These are phyloP conservation scores for Melipona bicolor DNA, from an alignment of 2,888 invertebrate genomes.

Conservation along the genomic window DNA sequence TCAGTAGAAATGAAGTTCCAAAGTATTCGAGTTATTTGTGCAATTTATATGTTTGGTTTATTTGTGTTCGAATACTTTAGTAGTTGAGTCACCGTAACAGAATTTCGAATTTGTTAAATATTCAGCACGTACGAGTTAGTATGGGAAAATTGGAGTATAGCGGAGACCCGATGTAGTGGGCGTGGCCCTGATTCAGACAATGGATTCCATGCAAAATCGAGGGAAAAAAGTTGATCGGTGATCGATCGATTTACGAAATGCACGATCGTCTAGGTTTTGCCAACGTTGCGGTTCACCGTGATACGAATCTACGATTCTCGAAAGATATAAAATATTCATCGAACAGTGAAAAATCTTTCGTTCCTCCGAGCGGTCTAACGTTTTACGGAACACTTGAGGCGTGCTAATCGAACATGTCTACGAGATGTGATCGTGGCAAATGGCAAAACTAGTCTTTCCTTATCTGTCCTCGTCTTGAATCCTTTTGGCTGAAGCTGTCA, in stretches of 20 bases:
- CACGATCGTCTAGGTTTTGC: not conserved
- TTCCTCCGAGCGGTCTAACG: not conserved
- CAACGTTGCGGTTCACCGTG: not conserved
- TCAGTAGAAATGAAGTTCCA: no score
- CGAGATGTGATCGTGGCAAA: not conserved
- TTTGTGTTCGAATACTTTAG: no score
- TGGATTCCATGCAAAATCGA: not conserved
- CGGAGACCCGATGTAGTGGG: not conserved
- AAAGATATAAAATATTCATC: not conserved
- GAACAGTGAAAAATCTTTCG: conserved; percentile 2
- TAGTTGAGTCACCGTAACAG: no score
- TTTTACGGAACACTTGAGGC: conserved; percentile 9
- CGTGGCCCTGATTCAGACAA: not conserved
- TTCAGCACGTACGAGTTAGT: not conserved
- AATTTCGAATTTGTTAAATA: not conserved
- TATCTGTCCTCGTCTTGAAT: not conserved
- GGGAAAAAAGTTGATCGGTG: not conserved
- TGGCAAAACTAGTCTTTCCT: conserved; percentile 14
- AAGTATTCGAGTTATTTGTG: no score
- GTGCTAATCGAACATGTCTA: conserved; percentile 12
- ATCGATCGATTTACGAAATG: conserved; percentile 11
- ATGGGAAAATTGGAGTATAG: not conserved
- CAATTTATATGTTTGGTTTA: not conserved
- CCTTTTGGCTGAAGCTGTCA: not conserved
- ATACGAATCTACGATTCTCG: not conserved